Conservation (phyloP, 2,113 vertebrate genomes). For the Atherinomorus stipes region DNA sequence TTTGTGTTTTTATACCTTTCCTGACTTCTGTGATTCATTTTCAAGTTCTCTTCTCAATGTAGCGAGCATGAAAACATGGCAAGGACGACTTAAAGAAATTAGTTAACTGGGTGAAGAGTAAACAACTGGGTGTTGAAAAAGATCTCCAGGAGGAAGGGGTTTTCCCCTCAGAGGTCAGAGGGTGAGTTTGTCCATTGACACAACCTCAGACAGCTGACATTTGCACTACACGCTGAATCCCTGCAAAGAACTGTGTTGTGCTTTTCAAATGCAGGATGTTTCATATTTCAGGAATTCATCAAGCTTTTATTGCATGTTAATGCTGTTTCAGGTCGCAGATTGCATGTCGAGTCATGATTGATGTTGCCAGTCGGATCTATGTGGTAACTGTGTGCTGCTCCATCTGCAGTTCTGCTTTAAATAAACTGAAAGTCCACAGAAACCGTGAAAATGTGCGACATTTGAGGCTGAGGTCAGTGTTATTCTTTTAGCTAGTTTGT, state of each 20-base stretch:
- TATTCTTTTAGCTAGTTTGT: constrained; percentile 39
- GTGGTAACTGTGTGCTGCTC: constrained; percentile 32
- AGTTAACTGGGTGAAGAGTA: constrained; percentile 57
- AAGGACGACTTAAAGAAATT: constrained; percentile 45
- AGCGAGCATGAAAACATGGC: constrained; percentile 34
- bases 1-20: neutral
- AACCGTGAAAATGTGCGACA: constrained; percentile 33
- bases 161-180: constrained; percentile 67
- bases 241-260: constrained; percentile 2
- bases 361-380: constrained; percentile 36
- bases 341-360: neutral
- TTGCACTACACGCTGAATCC: constrained; percentile 35
- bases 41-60: constrained; percentile 17
- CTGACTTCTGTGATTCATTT: constrained; percentile 12
- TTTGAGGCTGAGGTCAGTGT: constrained; percentile 41
- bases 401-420: constrained; percentile 41
- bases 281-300: neutral
- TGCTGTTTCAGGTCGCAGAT: constrained; percentile 4
- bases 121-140: constrained; percentile 64
- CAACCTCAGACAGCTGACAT: constrained; percentile 61
- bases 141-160: constrained; percentile 50
- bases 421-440: constrained; percentile 32
- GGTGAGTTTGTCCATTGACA: constrained; percentile 62
- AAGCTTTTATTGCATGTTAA: neutral
- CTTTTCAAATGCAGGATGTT: constrained; percentile 9